Evolutionary conservation across 2,113 vertebrate species (phyloP).

Genomic region (Noturus placidus): DNA sequence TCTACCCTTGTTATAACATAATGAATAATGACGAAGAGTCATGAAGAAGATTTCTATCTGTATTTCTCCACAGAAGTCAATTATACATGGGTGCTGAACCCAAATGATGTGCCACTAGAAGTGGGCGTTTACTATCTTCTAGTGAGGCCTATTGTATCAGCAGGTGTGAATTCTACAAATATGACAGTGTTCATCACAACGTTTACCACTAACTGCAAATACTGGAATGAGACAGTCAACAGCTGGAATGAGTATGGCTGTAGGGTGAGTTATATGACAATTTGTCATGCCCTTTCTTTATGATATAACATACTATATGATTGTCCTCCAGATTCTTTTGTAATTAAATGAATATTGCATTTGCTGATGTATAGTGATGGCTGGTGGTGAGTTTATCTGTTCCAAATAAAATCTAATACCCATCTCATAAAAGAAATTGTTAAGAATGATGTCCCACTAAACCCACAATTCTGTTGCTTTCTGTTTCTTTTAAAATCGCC

Average conservation of each 20-base stretch:
- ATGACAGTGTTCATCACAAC: slow-evolving; percentile 75
- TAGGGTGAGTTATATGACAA: slow-evolving; percentile 71
- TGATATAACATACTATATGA: background rate
- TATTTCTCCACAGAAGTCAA: slow-evolving; percentile 69
- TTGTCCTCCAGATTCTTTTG: too few species aligned
- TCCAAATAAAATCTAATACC: background rate
- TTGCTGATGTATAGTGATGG: too few species aligned
- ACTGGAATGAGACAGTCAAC: slow-evolving; percentile 80
- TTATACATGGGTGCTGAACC: slow-evolving; percentile 85
- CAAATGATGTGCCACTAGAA: slow-evolving; percentile 74
- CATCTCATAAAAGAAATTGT: background rate
- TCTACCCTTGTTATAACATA: background rate
- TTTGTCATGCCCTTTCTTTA: background rate
- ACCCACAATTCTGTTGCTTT: background rate
- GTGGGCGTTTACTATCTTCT: slow-evolving; percentile 81
- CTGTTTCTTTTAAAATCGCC: too few species aligned
- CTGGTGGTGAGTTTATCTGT: background rate
- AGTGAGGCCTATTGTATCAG: slow-evolving; percentile 71
- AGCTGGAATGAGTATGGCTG: slow-evolving; percentile 85
- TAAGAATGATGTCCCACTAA: too few species aligned
- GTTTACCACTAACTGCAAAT: slow-evolving; percentile 85
- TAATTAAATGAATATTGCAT: too few species aligned
- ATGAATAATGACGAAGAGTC: background rate
- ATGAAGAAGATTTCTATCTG: slow-evolving; percentile 11
- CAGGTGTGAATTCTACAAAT: slow-evolving; percentile 69